phyloP scores from a whole-genome alignment of 2,113 vertebrate genomes.

The Prunella fulvescens region DNA sequence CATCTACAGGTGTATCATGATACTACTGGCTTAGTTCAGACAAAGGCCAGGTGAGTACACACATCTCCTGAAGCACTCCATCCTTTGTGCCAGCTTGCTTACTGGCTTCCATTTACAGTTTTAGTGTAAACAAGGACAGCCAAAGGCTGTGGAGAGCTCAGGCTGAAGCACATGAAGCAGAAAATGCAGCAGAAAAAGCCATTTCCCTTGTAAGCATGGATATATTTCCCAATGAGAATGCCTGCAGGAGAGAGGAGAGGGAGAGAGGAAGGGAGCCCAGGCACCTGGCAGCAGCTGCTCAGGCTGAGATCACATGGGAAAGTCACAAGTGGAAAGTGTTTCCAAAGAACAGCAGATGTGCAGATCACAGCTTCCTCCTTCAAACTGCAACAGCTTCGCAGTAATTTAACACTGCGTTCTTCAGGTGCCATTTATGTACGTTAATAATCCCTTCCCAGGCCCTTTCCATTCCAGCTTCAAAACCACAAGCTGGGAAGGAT shows the following conservation, averaged over 20 bases:
- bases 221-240: not conserved
- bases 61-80: not conserved
- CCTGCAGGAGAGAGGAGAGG: not conserved
- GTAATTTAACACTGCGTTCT: slow-evolving; percentile 44
- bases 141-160: not conserved
- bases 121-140: not conserved
- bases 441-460: slow-evolving; percentile 48
- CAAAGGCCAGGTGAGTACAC: not conserved
- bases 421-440: slow-evolving; percentile 33
- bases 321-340: slow-evolving; percentile 47
- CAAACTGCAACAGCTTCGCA: slow-evolving; percentile 3
- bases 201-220: not conserved
- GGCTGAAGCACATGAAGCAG: not conserved
- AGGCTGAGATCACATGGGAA: not conserved
- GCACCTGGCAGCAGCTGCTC: slow-evolving; percentile 53
- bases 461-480: slow-evolving; percentile 37
- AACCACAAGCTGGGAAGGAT: slow-evolving; percentile 39
- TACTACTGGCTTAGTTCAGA: not conserved
- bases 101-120: not conserved
- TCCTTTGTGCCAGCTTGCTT: not conserved
- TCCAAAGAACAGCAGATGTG: slow-evolving; percentile 47
- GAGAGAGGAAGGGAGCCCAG: not conserved
- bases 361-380: slow-evolving; percentile 37
- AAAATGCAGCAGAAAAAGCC: not conserved
- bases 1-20: not conserved